These are phyloP conservation scores for Tonatia bakeri DNA, from an alignment of 2,113 vertebrate genomes.

Conservation along the genomic window DNA sequence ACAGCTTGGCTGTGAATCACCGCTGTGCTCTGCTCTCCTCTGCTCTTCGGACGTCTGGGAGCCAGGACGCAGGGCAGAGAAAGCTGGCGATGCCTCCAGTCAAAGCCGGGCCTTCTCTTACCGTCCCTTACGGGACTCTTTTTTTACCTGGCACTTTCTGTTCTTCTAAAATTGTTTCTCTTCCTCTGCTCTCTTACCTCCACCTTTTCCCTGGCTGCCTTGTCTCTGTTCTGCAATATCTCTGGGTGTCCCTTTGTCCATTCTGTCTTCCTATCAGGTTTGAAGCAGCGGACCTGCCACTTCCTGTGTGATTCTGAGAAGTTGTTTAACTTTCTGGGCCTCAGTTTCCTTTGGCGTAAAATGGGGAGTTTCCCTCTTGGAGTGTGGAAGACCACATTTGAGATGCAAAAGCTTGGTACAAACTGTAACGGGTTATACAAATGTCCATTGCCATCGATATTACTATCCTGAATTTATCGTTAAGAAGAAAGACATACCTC, in stretches of 20 bases:
- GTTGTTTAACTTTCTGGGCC: background rate
- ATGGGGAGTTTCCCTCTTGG: background rate
- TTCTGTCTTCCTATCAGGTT: background rate
- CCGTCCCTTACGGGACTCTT: accelerated
- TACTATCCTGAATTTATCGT: background rate
- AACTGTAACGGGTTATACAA: background rate
- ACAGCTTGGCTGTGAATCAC: background rate
- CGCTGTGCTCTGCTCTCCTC: background rate
- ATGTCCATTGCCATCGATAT: background rate
- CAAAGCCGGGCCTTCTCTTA: accelerated
- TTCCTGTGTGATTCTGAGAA: background rate
- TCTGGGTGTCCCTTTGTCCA: background rate
- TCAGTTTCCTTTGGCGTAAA: background rate
- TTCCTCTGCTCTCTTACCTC: background rate
- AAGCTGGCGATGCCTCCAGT: accelerated
- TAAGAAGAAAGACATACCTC: background rate
- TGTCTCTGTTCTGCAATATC: no score
- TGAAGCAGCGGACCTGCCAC: background rate
- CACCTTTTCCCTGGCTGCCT: background rate
- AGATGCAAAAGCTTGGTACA: background rate
- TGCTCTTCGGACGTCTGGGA: no score
- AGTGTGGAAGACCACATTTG: background rate
- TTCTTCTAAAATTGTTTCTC: background rate
- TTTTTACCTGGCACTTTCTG: background rate
- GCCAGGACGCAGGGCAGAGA: accelerated